Base-by-base conservation (phyloP, 1,140 invertebrate genomes). In the Drosophila athabasca region DNA sequence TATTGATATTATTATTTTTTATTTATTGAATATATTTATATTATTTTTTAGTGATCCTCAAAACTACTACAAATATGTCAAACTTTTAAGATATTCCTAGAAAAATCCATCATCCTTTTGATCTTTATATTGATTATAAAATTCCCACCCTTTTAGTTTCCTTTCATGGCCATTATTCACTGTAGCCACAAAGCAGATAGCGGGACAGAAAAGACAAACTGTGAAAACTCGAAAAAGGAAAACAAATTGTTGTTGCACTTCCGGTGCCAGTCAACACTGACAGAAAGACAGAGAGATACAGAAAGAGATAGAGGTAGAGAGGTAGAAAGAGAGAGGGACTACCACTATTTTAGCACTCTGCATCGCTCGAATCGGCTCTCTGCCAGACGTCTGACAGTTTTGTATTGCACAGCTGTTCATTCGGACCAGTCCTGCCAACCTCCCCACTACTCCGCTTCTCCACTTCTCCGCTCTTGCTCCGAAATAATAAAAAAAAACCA, bases 341-440 rank as follows among this genome's bases (percentile, higher is more conserved):
- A 71, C 54, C 62, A 66, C 61, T 79, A 70, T 66, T 75, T 59
- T 67, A 64, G 54, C 60, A 52, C 77, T 65, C 59, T 71, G 58
- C 17, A 59, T 54, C 41, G 57, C 46, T 11, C 11, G 35, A 11
- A 39, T 39, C 35, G 35, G 35, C 35, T 39, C 49, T 62, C 52
- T 61, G 68, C 57, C 60, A 61, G 65, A 73, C 35, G 11, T 39
- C 80, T 81, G 77, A 85, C 80, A 83, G 70, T 79, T 85, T 76
- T 84, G 71, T 76, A 76, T 76, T 80, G 81, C 76, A 84, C 76
- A 84, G 77, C 76, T 68, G 49, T 78, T 74, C 39, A 67, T 48
- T 61, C 46, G 31, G 51, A 43, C 65, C 66, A 46, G 31, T 31
- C 31, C 29, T 31, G 35, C 17, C 49, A 29, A 31, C 15, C 17